Conservation (phyloP, 2,888 invertebrate species). For the Lissonota sp. region DNA sequence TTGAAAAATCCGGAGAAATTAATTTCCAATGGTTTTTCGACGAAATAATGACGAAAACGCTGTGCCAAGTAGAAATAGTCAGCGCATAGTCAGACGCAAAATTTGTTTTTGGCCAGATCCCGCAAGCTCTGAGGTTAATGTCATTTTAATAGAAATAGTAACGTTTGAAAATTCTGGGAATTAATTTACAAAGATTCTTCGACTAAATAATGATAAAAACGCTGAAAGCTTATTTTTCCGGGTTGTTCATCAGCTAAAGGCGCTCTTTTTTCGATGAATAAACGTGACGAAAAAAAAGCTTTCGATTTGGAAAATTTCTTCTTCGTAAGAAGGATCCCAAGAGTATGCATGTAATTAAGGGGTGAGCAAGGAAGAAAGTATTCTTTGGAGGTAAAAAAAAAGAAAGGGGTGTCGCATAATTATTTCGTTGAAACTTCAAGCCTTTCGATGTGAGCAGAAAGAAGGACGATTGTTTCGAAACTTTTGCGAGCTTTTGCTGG, state of each 20-base stretch:
- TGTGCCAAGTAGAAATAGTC: constrained; percentile 51
- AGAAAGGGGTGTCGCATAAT: constrained; percentile 59
- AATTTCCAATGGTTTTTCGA: no score
- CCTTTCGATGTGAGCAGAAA: constrained; percentile 5
- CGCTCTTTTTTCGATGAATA: background rate
- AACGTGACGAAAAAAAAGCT: background rate
- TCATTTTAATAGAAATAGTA: no score
- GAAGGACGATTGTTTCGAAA: constrained; percentile 65
- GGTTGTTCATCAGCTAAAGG: background rate
- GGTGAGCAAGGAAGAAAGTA: constrained; percentile 14
- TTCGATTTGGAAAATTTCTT: background rate
- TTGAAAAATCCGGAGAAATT: no score
- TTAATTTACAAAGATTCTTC: no score
- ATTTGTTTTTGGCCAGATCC: constrained; percentile 3
- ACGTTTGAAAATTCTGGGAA: no score
- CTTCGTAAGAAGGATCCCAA: background rate
- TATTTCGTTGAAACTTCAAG: constrained; percentile 50
- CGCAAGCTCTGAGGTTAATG: no score
- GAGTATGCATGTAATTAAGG: constrained; percentile 18
- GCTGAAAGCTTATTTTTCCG: constrained; percentile 1
- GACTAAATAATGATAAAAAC: no score
- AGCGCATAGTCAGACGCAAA: constrained; percentile 54
- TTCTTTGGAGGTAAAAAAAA: constrained; percentile 20
- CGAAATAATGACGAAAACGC: background rate
- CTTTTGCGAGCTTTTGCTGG: constrained; percentile 55